phyloP scores from a whole-genome alignment of 2,113 vertebrate genomes.

The Columba livia region DNA sequence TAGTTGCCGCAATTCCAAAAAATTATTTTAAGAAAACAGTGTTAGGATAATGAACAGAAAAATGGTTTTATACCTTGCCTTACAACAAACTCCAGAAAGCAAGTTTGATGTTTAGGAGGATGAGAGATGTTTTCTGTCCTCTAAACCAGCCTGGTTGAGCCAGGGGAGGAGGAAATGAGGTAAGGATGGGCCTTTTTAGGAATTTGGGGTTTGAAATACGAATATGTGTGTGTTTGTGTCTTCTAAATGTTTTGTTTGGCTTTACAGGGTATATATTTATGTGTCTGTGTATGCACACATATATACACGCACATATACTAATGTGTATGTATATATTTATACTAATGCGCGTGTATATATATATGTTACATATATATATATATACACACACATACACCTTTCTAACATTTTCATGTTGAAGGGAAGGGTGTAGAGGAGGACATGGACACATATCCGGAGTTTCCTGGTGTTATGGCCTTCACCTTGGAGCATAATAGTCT shows the following conservation, averaged over 20 bases:
- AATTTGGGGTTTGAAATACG: not conserved
- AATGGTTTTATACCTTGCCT: not conserved
- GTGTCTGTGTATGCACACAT: accelerated
- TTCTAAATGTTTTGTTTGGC: not conserved
- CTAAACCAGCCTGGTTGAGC: not conserved
- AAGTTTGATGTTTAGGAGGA: not conserved
- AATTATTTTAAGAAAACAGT: not conserved
- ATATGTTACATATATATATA: too few species aligned
- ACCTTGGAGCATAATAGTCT: accelerated
- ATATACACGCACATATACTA: not conserved
- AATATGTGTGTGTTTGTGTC: not conserved
- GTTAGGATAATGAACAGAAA: not conserved
- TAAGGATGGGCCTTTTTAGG: not conserved
- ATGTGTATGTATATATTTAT: too few species aligned
- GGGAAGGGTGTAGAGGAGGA: not conserved
- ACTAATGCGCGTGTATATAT: too few species aligned
- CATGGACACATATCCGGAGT: accelerated
- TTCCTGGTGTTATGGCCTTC: not conserved
- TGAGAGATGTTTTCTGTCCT: not conserved
- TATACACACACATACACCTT: accelerated
- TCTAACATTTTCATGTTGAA: not conserved
- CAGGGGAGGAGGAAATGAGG: not conserved
- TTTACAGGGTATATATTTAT: not conserved
- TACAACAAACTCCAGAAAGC: not conserved
- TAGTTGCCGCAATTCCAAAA: not conserved